Conservation (phyloP, 2,113 vertebrate species). For the Theristicus caerulescens region DNA sequence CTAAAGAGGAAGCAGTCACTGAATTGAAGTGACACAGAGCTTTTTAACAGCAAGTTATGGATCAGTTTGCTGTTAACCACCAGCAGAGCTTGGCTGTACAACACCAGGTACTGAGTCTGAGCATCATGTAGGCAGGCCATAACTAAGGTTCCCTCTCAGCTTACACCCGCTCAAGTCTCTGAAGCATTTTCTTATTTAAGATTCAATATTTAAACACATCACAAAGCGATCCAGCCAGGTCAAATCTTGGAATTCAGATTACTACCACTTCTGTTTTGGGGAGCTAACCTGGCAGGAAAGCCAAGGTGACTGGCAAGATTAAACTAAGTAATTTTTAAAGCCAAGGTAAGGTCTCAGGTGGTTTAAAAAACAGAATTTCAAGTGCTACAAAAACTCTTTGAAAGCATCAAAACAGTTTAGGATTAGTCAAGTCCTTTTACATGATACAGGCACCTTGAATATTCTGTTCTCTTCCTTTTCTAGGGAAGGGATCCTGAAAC, state of each 20-base stretch:
- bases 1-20: not conserved
- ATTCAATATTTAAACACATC: not conserved
- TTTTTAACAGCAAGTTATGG: not conserved
- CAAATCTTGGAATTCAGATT: not conserved
- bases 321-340: not conserved
- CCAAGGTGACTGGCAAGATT: not conserved
- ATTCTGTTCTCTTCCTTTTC: not conserved
- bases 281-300: not conserved
- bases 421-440: not conserved
- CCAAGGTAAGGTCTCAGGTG: not conserved
- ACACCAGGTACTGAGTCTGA: not conserved
- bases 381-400: not conserved
- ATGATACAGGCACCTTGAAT: not conserved
- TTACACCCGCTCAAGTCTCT: not conserved
- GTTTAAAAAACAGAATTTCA: not conserved
- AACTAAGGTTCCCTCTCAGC: not conserved
- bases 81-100: not conserved
- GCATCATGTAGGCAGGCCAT: not conserved
- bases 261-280: not conserved
- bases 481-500: not conserved
- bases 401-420: not conserved
- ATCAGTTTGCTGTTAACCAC: not conserved
- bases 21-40: not conserved
- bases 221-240: not conserved
- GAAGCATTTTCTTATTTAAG: not conserved